These are phyloP conservation scores for Actinemys pallida DNA, from an alignment of 2,113 vertebrate genomes.

Conservation along the genomic window DNA sequence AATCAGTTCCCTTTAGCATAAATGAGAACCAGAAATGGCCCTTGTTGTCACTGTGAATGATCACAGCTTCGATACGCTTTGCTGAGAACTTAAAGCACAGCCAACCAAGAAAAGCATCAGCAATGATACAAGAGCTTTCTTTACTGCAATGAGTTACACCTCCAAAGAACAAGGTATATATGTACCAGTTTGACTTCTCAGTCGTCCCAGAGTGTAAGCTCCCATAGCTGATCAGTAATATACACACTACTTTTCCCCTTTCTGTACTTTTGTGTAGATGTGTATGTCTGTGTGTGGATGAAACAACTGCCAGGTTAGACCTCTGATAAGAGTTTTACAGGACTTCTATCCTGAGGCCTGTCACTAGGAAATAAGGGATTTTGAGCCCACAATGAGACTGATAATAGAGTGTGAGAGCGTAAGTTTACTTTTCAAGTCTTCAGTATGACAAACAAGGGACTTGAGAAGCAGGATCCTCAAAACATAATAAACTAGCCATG, in stretches of 20 bases:
- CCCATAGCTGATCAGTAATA: neutral
- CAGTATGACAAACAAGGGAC: neutral
- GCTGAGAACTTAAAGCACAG: neutral
- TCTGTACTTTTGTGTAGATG: neutral
- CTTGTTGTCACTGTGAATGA: neutral
- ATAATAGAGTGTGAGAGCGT: neutral
- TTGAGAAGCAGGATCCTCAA: neutral
- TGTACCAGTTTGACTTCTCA: neutral
- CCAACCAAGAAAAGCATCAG: neutral
- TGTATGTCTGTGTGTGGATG: fast-evolving
- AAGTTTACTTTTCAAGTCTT: neutral
- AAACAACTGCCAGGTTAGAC: neutral
- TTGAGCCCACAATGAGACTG: neutral
- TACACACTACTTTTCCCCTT: neutral
- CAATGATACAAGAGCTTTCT: neutral
- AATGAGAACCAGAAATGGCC: neutral
- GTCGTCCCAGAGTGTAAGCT: neutral
- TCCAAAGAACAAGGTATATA: neutral
- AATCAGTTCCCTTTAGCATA: neutral
- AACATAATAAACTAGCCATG: neutral
- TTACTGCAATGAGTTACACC: neutral
- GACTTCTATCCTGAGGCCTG: neutral
- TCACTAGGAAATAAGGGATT: neutral
- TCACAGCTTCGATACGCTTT: neutral
- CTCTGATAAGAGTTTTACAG: neutral